phyloP scores from a whole-genome alignment of 2,888 invertebrate genomes.

The Heliconius sara region DNA sequence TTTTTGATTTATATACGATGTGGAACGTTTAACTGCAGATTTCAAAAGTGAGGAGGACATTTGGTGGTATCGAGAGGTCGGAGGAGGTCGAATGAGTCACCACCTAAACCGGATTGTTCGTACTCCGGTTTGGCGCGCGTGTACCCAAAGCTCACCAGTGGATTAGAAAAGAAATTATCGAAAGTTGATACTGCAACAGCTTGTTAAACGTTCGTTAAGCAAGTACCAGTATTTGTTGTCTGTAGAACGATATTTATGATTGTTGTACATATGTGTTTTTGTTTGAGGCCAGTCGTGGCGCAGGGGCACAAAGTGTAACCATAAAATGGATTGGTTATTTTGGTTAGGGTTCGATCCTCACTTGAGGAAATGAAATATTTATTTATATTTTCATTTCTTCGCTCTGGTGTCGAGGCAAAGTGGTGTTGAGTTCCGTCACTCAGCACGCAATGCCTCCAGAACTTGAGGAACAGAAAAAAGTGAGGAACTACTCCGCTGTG shows the following conservation, averaged over 20 bases:
- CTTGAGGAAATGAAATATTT: no score
- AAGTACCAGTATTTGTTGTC: not conserved
- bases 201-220: not conserved
- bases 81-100: constrained; percentile 75
- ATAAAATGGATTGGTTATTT: no score
- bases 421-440: no score
- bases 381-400: no score
- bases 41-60: constrained; percentile 38
- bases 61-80: constrained; percentile 64
- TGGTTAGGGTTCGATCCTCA: no score
- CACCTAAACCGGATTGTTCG: constrained; percentile 71
- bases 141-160: constrained; percentile 7
- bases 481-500: no score
- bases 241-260: not conserved
- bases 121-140: constrained; percentile 43
- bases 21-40: constrained; percentile 20
- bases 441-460: no score
- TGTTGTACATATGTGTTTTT: not conserved
- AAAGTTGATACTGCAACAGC: constrained; percentile 30
- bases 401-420: no score
- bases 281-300: no score
- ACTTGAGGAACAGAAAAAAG: no score
- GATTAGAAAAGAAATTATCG: constrained; percentile 35
- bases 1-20: not conserved
- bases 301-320: no score